Percentiles rank a stretch among this genome's conserved stretches.
Conservation (phyloP, 2,797 vertebrate genomes). For the Harpagifer antarcticus region DNA sequence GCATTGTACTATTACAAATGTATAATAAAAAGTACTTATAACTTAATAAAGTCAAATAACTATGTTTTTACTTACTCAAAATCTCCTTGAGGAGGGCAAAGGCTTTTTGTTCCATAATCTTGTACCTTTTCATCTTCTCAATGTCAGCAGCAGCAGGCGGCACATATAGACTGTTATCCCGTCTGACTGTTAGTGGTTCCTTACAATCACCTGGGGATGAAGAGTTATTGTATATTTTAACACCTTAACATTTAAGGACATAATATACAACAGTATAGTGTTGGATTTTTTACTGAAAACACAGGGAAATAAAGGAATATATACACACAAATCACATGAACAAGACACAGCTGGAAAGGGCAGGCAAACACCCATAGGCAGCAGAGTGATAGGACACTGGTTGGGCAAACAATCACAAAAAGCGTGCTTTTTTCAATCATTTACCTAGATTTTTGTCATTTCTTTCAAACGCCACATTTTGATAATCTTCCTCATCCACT, state of each 20-base stretch:
- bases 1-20: neutral
- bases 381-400: too few relatives aligned
- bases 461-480: conserved; percentile 68
- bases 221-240: neutral
- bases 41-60: neutral
- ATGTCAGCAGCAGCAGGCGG: conserved; percentile 87
- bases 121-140: conserved; percentile 88
- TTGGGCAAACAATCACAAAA: too few relatives aligned
- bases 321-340: too few relatives aligned
- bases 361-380: too few relatives aligned
- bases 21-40: neutral
- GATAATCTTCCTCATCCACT: conserved; percentile 89
- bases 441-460: conserved; percentile 80
- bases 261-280: too few relatives aligned
- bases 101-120: conserved; percentile 90
- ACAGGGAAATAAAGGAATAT: too few relatives aligned
- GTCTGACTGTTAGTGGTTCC: conserved; percentile 60
- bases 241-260: neutral
- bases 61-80: conserved; percentile 80
- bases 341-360: too few relatives aligned
- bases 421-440: neutral
- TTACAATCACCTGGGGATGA: conserved; percentile 77
- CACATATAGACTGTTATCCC: conserved; percentile 84
- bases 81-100: conserved; percentile 91
- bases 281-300: too few relatives aligned